Percentiles rank a stretch among this genome's conserved stretches.
Conservation (phyloP, 23 tunicate genomes). For the Clavelina lepadiformis region DNA sequence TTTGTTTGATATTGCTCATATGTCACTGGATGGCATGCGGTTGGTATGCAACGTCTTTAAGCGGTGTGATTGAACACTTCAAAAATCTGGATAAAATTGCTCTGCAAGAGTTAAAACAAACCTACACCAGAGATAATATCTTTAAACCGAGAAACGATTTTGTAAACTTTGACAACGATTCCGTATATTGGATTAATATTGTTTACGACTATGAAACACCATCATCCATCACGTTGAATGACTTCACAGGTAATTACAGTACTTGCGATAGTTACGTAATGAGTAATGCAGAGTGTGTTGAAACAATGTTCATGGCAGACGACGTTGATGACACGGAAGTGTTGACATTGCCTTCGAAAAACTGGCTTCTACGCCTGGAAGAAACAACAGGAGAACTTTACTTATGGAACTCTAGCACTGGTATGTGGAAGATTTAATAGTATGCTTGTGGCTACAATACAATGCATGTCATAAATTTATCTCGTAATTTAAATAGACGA, state of each 20-base stretch:
- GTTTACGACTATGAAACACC: no score
- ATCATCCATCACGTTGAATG: no score
- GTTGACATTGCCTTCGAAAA: constrained; percentile 23
- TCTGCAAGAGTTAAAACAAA: neutral
- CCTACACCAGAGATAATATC: neutral
- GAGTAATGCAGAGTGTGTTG: neutral
- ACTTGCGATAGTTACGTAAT: neutral
- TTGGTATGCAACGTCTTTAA: constrained; percentile 54
- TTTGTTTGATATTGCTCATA: constrained; percentile 40
- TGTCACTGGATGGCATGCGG: constrained; percentile 94
- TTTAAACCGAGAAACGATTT: constrained; percentile 9
- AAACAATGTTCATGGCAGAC: no score
- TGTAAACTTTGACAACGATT: neutral
- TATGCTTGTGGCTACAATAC: no score
- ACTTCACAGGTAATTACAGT: no score
- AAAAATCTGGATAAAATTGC: neutral
- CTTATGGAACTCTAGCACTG: constrained; percentile 27
- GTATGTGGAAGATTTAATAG: constrained; percentile 15
- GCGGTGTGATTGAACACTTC: constrained; percentile 14
- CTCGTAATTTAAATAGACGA: no score
- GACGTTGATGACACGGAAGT: neutral
- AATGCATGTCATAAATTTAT: no score
- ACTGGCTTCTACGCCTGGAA: constrained; percentile 50
- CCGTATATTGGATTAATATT: constrained; percentile 1
- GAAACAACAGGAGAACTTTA: constrained; percentile 15